phyloP scores from a whole-genome alignment of 2,888 invertebrate genomes.

The Diabrotica balteata region DNA sequence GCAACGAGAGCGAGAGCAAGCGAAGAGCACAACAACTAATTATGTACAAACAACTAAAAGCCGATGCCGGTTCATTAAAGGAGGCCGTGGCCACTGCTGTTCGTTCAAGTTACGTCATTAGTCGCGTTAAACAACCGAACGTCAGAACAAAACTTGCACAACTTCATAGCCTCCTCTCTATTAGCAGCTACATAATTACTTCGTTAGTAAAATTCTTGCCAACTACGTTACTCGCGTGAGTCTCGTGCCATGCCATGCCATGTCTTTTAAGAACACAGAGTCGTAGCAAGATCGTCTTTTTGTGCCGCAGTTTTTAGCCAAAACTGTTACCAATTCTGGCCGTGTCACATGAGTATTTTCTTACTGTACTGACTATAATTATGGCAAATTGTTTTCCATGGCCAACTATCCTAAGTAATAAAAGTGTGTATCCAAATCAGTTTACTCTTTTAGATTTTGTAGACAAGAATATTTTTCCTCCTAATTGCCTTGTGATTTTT shows the following conservation, averaged over 20 bases:
- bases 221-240: conserved; percentile 50
- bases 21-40: conserved; percentile 42
- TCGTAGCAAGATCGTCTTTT: background rate
- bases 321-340: background rate
- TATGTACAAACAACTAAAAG: conserved; percentile 46
- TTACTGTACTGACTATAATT: no score
- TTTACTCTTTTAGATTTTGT: no score
- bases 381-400: no score
- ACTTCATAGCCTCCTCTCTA: conserved; percentile 50
- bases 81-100: conserved; percentile 65
- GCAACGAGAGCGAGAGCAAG: conserved; percentile 38
- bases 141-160: conserved; percentile 57
- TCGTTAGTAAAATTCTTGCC: conserved; percentile 61
- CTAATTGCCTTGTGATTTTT: no score
- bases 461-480: no score
- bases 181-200: conserved; percentile 60
- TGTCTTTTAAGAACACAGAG: conserved; percentile 7
- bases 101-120: conserved; percentile 77
- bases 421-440: no score
- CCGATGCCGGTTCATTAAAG: conserved; percentile 52
- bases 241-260: conserved; percentile 33
- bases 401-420: no score
- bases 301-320: background rate
- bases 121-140: conserved; percentile 63
- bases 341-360: background rate